Percentiles rank a stretch among this genome's conserved stretches.
Conservation (phyloP, 2,888 invertebrate genomes). For the Drosophila neonasuta region DNA sequence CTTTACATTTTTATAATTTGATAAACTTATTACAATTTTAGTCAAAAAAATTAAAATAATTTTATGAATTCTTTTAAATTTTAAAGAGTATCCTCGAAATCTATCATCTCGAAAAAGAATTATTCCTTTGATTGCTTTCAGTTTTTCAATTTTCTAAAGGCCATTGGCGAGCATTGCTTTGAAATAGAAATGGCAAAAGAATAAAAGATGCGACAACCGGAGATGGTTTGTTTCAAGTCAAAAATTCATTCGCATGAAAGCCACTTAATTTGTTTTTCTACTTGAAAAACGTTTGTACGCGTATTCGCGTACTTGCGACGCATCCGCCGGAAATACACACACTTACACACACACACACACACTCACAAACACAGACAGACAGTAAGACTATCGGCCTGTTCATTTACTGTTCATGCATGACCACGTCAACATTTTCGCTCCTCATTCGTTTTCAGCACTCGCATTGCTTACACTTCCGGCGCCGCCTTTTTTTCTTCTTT, state of each 20-base stretch:
- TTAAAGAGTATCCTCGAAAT: not conserved
- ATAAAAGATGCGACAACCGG: constrained; percentile 6
- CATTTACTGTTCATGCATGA: constrained; percentile 68
- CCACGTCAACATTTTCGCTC: constrained; percentile 60
- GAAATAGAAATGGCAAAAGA: constrained; percentile 7
- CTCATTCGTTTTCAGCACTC: constrained; percentile 50
- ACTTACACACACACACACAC: constrained; percentile 25
- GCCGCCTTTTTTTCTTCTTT: constrained; percentile 39
- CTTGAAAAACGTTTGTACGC: constrained; percentile 34
- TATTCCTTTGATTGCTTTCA: constrained; percentile 1
- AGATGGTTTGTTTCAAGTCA: constrained; percentile 37
- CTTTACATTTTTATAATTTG: no score
- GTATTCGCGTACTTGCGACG: constrained; percentile 56
- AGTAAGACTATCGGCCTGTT: constrained; percentile 32
- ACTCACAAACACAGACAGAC: constrained; percentile 10
- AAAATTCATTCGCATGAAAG: constrained; percentile 56
- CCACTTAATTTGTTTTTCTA: constrained; percentile 62
- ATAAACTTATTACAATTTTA: no score
- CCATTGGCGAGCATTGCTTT: constrained; percentile 4
- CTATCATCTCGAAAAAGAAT: not conserved
- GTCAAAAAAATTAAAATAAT: no score
- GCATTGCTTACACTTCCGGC: constrained; percentile 64
- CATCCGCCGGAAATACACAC: constrained; percentile 56
- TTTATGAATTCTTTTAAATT: no score
- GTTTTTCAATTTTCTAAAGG: constrained; percentile 12